These are phyloP conservation scores for Orius insidiosus DNA, from an alignment of 1,140 invertebrate genomes.

Conservation along the genomic window DNA sequence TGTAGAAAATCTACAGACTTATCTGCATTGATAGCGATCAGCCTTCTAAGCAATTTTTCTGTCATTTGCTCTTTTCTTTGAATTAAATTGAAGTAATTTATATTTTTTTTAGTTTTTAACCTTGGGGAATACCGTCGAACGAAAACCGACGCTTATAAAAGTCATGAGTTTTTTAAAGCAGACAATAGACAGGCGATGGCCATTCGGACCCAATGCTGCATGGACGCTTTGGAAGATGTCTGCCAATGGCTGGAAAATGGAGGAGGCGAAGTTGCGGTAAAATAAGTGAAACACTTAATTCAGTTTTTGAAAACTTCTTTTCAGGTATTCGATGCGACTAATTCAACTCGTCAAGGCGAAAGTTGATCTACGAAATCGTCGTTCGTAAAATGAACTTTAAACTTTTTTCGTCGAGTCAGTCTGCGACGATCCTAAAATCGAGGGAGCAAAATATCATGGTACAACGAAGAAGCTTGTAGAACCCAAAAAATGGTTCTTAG, in stretches of 20 bases:
- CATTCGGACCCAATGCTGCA: slow-evolving; percentile 79
- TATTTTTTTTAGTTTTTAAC: slow-evolving; percentile 73
- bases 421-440: slow-evolving; percentile 89
- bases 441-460: slow-evolving; percentile 93
- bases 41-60: too few relatives aligned
- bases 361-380: slow-evolving; percentile 78
- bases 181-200: slow-evolving; percentile 91
- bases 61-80: too few relatives aligned
- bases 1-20: too few relatives aligned
- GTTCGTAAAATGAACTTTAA: slow-evolving; percentile 85
- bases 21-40: too few relatives aligned
- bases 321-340: slow-evolving; percentile 94
- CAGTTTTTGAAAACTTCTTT: slow-evolving; percentile 16
- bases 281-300: slow-evolving; percentile 22
- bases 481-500: too few relatives aligned
- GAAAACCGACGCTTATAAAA: slow-evolving; percentile 78
- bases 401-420: slow-evolving; percentile 94
- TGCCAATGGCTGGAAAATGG: slow-evolving; percentile 77
- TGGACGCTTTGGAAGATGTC: slow-evolving; percentile 82
- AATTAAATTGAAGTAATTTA: too few relatives aligned
- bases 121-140: slow-evolving; percentile 90
- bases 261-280: slow-evolving; percentile 77
- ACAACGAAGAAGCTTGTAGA: slow-evolving; percentile 21
- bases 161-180: slow-evolving; percentile 86
- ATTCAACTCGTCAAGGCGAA: slow-evolving; percentile 83